phyloP scores from a whole-genome alignment of 2,888 invertebrate species.

The Leucophenga maculata region DNA sequence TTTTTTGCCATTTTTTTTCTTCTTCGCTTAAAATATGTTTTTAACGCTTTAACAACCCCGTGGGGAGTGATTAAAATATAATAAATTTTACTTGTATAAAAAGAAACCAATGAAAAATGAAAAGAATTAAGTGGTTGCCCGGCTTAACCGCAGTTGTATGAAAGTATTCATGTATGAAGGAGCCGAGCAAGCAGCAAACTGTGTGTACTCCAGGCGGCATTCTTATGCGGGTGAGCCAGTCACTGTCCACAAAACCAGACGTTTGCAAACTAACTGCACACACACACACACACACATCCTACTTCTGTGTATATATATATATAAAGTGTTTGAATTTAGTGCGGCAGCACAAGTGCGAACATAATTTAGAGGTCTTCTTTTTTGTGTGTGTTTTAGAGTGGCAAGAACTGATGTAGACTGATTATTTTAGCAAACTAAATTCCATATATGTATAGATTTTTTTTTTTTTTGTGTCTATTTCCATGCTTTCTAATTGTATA shows the following conservation, averaged over 20 bases:
- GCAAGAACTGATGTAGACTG: background rate
- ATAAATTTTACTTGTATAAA: constrained; percentile 63
- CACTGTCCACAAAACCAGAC: background rate
- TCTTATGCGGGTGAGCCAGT: background rate
- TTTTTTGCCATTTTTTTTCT: background rate
- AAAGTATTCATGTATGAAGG: background rate
- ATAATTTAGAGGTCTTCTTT: constrained; percentile 49
- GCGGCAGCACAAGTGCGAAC: constrained; percentile 58
- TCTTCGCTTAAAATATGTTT: constrained; percentile 51
- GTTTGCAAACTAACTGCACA: background rate
- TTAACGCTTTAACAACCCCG: constrained; percentile 61
- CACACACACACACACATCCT: constrained; percentile 17
- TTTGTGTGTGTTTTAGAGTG: background rate
- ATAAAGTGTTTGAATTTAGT: background rate
- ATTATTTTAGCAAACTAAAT: background rate
- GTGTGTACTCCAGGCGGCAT: background rate
- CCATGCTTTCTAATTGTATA: background rate
- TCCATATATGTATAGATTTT: background rate
- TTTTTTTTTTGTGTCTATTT: background rate
- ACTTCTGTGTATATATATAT: background rate
- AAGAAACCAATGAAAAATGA: constrained; percentile 46
- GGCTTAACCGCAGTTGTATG: constrained; percentile 59
- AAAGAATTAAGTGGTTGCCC: constrained; percentile 59
- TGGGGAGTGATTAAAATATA: constrained; percentile 71
- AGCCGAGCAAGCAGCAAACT: background rate